Evolutionary conservation across 2,113 vertebrate species (phyloP).

Genomic region (Oxygymnocypris stewartii): DNA sequence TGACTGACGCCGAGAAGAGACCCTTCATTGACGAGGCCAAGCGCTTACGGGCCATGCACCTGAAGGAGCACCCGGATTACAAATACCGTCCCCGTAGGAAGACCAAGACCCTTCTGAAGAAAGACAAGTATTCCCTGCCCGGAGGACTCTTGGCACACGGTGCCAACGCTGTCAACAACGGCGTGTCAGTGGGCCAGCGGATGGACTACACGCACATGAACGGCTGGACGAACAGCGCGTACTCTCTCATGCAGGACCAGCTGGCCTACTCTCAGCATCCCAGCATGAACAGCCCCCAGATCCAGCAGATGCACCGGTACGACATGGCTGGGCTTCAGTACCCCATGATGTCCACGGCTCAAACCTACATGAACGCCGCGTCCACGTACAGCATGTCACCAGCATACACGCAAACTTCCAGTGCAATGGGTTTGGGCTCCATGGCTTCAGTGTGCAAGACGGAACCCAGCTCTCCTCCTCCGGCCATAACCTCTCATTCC

Average conservation of each 20-base stretch:
- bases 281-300: conserved; percentile 89
- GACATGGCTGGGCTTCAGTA: conserved; percentile 97
- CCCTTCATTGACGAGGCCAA: conserved; percentile 99
- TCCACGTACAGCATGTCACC: conserved; percentile 90
- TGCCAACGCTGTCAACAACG: conserved; percentile 79
- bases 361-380: conserved; percentile 93
- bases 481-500: conserved; percentile 92
- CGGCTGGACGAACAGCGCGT: conserved; percentile 96
- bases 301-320: conserved; percentile 98
- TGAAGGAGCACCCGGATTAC: conserved; percentile 99
- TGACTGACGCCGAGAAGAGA: conserved; percentile 94
- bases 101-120: conserved; percentile 98
- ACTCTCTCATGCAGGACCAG: conserved; percentile 96
- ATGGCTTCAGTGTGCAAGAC: conserved; percentile 94
- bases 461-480: conserved; percentile 94
- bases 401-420: conserved; percentile 84
- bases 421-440: conserved; percentile 87
- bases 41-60: conserved; percentile 93
- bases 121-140: conserved; percentile 96
- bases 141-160: conserved; percentile 87
- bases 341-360: conserved; percentile 95
- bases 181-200: conserved; percentile 89
- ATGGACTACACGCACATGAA: conserved; percentile 77
- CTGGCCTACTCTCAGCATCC: conserved; percentile 92
- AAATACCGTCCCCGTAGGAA: conserved; percentile 98